These are phyloP conservation scores for Brachyistius frenatus DNA, from an alignment of 2,113 vertebrate species.

Conservation along the genomic window DNA sequence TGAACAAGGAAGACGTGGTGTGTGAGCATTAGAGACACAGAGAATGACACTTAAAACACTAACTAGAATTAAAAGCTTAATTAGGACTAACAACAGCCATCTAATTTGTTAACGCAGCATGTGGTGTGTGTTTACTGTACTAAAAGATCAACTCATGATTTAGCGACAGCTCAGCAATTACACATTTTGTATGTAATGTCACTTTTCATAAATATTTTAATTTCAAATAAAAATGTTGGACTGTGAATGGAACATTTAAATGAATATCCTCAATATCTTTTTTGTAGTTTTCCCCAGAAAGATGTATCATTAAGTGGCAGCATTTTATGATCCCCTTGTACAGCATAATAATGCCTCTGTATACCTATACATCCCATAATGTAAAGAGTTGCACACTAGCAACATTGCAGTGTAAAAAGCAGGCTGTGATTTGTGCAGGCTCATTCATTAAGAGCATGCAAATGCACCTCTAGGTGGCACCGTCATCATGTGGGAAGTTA, in stretches of 20 bases:
- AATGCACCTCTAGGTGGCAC: constrained; percentile 80
- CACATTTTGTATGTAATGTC: not conserved
- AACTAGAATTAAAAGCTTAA: constrained; percentile 27
- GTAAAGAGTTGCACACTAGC: not conserved
- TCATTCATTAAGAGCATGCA: constrained; percentile 60
- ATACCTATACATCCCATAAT: not conserved
- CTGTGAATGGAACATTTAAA: not conserved
- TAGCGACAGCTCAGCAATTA: not conserved
- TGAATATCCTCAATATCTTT: not conserved
- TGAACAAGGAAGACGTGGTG: constrained; percentile 20
- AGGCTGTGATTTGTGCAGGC: not conserved
- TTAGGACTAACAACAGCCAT: constrained; percentile 15
- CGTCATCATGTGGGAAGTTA: constrained; percentile 63
- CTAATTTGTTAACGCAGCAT: constrained; percentile 21
- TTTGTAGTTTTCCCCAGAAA: not conserved
- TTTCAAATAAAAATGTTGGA: no score
- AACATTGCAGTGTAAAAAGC: not conserved
- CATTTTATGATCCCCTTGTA: not conserved
- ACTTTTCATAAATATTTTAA: not conserved
- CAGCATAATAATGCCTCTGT: not conserved
- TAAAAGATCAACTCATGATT: not conserved
- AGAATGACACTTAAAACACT: not conserved
- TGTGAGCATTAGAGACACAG: not conserved
- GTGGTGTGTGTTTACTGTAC: not conserved
- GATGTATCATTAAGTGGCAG: not conserved